Conservation (phyloP, 2,888 invertebrate species). For the Geophilus truncorum region DNA sequence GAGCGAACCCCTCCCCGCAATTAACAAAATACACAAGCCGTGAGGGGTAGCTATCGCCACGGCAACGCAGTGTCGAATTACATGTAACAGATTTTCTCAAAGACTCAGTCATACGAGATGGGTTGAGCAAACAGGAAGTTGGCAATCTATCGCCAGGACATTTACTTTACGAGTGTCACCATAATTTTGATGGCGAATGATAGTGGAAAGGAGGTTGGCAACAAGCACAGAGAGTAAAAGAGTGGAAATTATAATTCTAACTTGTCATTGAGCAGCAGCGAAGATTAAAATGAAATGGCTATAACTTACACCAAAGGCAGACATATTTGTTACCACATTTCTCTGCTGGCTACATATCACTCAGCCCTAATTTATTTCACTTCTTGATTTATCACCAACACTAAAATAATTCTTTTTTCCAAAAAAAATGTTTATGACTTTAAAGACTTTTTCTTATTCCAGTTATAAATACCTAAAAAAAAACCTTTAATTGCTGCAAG, state of each 20-base stretch:
- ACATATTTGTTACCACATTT: slow-evolving; percentile 15
- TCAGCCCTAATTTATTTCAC: neutral
- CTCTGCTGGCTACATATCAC: slow-evolving; percentile 17
- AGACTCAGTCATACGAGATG: neutral
- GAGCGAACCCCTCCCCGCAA: neutral
- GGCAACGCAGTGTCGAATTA: neutral
- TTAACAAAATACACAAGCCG: neutral
- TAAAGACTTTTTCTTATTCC: neutral
- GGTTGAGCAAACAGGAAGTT: slow-evolving; percentile 11
- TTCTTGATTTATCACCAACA: neutral
- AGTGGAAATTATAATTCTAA: slow-evolving; percentile 17
- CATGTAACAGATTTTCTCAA: neutral
- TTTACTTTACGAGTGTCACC: slow-evolving; percentile 18
- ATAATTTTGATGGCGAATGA: slow-evolving; percentile 15
- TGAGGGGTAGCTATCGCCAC: neutral
- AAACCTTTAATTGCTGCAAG: neutral
- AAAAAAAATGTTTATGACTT: neutral
- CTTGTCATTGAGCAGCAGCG: slow-evolving; percentile 7
- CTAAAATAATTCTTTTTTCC: neutral
- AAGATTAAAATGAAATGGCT: slow-evolving; percentile 21
- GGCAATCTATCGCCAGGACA: slow-evolving; percentile 7
- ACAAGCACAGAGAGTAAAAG: neutral
- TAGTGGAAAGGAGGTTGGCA: neutral
- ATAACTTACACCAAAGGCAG: slow-evolving; percentile 7
- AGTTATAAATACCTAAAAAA: neutral